Base-by-base conservation (phyloP, 2,888 invertebrate genomes). In the Lepidocyrtinus sp. region DNA sequence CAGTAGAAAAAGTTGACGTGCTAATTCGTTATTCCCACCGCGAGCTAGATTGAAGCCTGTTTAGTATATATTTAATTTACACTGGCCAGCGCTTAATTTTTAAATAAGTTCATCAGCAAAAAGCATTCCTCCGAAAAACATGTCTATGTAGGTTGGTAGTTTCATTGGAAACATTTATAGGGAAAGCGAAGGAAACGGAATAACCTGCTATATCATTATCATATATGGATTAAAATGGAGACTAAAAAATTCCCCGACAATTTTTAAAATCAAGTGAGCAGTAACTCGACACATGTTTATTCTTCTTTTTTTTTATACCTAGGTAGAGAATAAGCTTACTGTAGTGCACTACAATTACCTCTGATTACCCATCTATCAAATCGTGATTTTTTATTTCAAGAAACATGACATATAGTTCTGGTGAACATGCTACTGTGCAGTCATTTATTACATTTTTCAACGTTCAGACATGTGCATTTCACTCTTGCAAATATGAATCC, bases 301-400 rank as follows among this genome's bases (percentile, higher is more conserved):
- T 36, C 36, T 36, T 17, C 17, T 69, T 46, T 67, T n/a, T n/a
- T 50, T 27, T 9, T 19, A 46, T 36, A 36, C 36, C 36, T 36
- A 12, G 36, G 12, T 36, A 12, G n/a, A n/a, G 7, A 36, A 36
- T 36, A 9, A 5, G 5, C 12, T 5, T 36, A 36, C 36, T 36
- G 36, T 36, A 36, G 36, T 76, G 70, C 76, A 76, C 70, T 70
- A 70, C 76, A 76, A 76, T 76, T 76, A 76, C 63, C 12, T 69
- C 63, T 76, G 70, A 76, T 76, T 76, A 76, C 69, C 69, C 70
- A 76, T 70, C 76, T 70, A 76, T 70, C 76, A 76, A 64, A 61
- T 76, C 70, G 24, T 7, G 19, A 19, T 36, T 68, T 75, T 24
- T 17, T 63, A 27, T 26, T 64, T 64, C 27, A 62, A 46, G 36